Evolutionary conservation across 2,113 vertebrate genomes (phyloP), one percentile per base, ranked within the genome.

Genomic region (Acrocephalus arundinaceus): DNA sequence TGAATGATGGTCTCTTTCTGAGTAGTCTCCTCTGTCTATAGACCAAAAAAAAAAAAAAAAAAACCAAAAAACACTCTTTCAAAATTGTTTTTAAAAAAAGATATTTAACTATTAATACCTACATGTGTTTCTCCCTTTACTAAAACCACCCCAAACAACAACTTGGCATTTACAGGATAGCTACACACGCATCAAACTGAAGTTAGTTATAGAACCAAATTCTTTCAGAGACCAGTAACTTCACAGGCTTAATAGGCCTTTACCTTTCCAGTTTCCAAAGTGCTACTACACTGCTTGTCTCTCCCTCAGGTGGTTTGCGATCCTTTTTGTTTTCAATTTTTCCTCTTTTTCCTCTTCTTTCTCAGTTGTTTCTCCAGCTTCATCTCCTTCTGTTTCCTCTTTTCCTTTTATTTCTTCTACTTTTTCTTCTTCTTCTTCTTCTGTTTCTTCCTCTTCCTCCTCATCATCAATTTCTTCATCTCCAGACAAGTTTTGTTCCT

Each of bases 401-500:
- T 7, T 49, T 67, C 7, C n/a, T 49, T n/a, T 46, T 78, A 73
- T 54, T 14, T 87, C 21, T 16, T 92, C 74, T 67, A 9, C 14
- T 46, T 33, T 11, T 30, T 23, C 37, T 45, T 17, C 23, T 46
- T 35, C 55, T 46, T 16, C 23, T 27, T 41, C 62, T n/a, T 67
- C 85, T 41, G 19, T 20, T 41, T 91, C 73, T 43, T 77, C 71
- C 14, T 91, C 54, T 1, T 51, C 51, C 1, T 70, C 78, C 0
- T 74, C 83, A 52, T 89, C 73, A 89, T 93, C 78, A 59, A 85
- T 93, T 41, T 96, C 91, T 87, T 95, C 95, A 54, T 51, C 73
- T 83, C 96, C 89, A 74, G 24, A 94, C 33, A 41, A 72, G 51
- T 84, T 73, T 31, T 80, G 68, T 92, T 93, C 90, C 98, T 98